phyloP scores from a whole-genome alignment of 2,888 invertebrate species.

The Synergus japonicus region DNA sequence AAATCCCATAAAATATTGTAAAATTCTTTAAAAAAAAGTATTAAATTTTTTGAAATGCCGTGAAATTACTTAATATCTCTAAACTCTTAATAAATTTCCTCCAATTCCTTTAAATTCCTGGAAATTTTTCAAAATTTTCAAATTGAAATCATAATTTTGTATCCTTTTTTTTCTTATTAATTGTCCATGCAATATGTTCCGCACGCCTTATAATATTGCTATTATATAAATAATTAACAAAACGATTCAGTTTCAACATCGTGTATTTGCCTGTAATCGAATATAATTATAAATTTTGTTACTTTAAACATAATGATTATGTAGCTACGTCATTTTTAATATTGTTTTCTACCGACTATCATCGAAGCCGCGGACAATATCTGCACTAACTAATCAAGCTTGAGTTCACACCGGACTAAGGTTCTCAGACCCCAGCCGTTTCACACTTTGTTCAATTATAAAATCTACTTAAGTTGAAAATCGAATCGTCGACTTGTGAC shows the following conservation, averaged over 20 bases:
- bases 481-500: conserved; percentile 2
- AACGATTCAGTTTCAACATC: conserved; percentile 52
- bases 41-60: no score
- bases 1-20: no score
- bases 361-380: conserved; percentile 35
- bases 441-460: conserved; percentile 15
- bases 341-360: conserved; percentile 32
- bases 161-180: no score
- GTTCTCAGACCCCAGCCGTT: neutral
- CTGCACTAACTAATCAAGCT: conserved; percentile 29
- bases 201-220: no score
- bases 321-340: conserved; percentile 43
- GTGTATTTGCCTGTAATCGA: conserved; percentile 60
- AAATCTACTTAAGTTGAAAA: conserved; percentile 22
- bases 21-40: no score
- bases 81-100: no score
- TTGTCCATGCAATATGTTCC: no score
- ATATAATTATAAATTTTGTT: conserved; percentile 57
- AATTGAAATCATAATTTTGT: no score
- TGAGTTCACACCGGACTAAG: neutral
- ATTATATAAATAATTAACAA: neutral
- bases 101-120: no score
- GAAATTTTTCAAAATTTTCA: no score
- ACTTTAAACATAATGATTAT: conserved; percentile 54
- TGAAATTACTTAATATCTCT: no score